These are phyloP conservation scores for Euwallacea fornicatus DNA, from an alignment of 1,140 invertebrate species.

Conservation along the genomic window DNA sequence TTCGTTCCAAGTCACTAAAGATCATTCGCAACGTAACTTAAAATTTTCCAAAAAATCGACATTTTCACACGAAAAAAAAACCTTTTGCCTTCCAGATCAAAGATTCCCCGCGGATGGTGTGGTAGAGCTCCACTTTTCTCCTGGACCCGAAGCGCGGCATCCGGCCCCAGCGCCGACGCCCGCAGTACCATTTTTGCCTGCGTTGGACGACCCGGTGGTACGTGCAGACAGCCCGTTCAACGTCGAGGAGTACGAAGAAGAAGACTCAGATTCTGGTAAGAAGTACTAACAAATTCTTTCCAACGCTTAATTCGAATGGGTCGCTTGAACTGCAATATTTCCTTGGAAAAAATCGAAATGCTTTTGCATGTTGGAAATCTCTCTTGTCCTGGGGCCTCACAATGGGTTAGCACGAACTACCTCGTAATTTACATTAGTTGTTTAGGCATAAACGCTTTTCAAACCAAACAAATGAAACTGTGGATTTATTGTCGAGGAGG, in stretches of 20 bases:
- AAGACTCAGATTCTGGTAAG: conserved; percentile 52
- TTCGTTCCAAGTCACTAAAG: no score
- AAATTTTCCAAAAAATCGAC: no score
- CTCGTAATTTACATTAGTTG: not conserved
- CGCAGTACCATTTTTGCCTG: conserved; percentile 63
- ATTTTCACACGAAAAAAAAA: no score
- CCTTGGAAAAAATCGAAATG: not conserved
- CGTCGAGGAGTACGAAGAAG: conserved; percentile 58
- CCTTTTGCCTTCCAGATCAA: conserved; percentile 56
- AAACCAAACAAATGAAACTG: not conserved
- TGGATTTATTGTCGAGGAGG: no score
- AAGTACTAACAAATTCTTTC: no score
- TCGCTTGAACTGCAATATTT: not conserved
- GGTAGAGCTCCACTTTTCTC: conserved; percentile 81
- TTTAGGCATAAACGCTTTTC: not conserved
- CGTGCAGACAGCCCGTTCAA: conserved; percentile 84
- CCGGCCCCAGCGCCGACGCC: conserved; percentile 71
- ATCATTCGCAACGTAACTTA: no score
- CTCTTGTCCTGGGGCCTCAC: not conserved
- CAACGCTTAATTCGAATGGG: no score
- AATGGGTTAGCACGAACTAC: conserved; percentile 2
- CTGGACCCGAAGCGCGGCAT: conserved; percentile 60
- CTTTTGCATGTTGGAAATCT: not conserved
- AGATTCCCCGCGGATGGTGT: conserved; percentile 76
- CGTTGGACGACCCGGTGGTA: conserved; percentile 69